These are phyloP conservation scores for Cepaea nemoralis DNA, from an alignment of 1,140 invertebrate genomes.

Conservation along the genomic window DNA sequence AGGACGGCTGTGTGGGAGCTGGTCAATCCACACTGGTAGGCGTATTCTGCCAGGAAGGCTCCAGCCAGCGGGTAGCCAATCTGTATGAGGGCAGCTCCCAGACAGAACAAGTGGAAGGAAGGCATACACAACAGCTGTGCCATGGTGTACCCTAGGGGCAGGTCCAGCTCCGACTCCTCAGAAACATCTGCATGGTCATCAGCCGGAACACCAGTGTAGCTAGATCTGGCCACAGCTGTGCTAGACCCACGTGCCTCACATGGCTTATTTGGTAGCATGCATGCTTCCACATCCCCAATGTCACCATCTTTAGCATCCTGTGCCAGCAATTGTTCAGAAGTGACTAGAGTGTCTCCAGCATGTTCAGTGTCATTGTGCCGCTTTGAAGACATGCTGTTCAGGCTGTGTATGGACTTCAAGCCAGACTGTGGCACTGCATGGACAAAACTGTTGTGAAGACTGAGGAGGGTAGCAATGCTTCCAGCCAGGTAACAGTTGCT, in stretches of 20 bases:
- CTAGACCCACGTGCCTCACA: not conserved
- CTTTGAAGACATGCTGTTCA: not conserved
- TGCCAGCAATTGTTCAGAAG: not conserved
- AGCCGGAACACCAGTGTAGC: not conserved
- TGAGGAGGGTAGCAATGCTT: conserved; percentile 17
- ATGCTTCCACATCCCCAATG: too few species aligned
- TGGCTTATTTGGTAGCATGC: too few species aligned
- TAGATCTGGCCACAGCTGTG: not conserved
- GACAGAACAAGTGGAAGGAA: conserved; percentile 35
- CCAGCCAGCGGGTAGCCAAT: conserved; percentile 49
- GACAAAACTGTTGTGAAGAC: conserved; percentile 23
- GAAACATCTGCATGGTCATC: not conserved
- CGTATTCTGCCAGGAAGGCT: conserved; percentile 45
- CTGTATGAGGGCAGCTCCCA: conserved; percentile 44
- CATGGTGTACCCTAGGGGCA: not conserved
- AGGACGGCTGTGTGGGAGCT: conserved; percentile 31
- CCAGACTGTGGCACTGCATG: not conserved
- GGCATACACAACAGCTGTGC: conserved; percentile 30
- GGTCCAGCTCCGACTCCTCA: not conserved
- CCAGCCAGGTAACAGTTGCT: conserved; percentile 23
- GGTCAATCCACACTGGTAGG: conserved; percentile 31
- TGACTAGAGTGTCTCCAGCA: not conserved
- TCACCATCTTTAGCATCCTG: too few species aligned
- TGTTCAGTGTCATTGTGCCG: not conserved
- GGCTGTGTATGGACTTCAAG: not conserved